Evolutionary conservation across 2,113 vertebrate species (phyloP), one percentile per base, ranked within the genome.

Genomic region (Pygoscelis adeliae): DNA sequence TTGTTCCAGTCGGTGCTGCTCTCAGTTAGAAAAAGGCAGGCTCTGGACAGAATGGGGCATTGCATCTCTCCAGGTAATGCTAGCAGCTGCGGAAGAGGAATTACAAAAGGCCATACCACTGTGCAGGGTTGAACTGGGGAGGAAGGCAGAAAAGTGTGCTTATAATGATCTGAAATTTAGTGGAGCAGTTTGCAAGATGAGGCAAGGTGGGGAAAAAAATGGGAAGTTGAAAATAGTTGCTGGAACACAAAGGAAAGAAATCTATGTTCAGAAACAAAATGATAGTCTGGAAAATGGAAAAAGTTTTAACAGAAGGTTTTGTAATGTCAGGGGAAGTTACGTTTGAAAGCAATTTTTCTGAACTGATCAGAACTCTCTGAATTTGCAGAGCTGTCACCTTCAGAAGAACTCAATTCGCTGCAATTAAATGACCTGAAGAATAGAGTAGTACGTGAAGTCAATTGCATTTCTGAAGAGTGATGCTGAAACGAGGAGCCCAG

Each of bases 401-500:
- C 63, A 63, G 67, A 87, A 96, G 49, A 91, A 78, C 66, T 94
- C 71, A 80, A 50, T 88, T 95, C 19, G 4, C 73, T 72, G 65
- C 96, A 97, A 98, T 98, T 89, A 98, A 98, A 97, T 97, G 82
- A 94, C 82, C 88, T 90, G 20, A 91, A 92, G 69, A 79, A 93
- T 29, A 80, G 71, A 90, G 71, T 62, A 88, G 87, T 88, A 86
- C 93, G 87, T 95, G 88, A 91, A 97, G 80, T 91, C 84, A 77
- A 87, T 70, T 92, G 81, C 80, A 85, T 96, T 96, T 96, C 93
- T 91, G 90, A 95, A 96, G 62, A 93, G 80, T 0, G 0, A 59
- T 76, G 79, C 69, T 92, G 74, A 94, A 96, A 93, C 83, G 61
- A 95, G 81, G 38, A 96, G 62, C 44, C 26, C 58, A 94, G 76